Conservation (phyloP, 2,888 invertebrate genomes). For the Caenorhabditis sp. region DNA sequence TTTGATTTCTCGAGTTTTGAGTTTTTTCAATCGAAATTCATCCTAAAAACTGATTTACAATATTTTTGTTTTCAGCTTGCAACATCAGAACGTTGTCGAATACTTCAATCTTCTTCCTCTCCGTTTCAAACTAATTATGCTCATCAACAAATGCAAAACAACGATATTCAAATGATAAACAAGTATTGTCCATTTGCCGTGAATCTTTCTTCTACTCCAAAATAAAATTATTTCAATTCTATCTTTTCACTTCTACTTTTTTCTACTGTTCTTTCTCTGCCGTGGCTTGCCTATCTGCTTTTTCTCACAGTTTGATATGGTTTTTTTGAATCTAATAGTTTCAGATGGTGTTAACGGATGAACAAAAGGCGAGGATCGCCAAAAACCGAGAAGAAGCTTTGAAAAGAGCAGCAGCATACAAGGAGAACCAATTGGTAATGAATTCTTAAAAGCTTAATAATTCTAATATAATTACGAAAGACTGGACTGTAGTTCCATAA, state of each 20-base stretch:
- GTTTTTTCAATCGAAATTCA: background rate
- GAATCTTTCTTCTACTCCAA: conserved; percentile 2
- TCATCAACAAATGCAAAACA: background rate
- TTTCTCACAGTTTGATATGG: background rate
- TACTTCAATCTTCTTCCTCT: conserved; percentile 5
- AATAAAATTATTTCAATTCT: background rate
- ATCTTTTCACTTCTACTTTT: conserved; percentile 1
- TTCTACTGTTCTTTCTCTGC: conserved; percentile 3
- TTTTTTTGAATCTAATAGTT: background rate
- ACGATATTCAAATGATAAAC: conserved; percentile 26
- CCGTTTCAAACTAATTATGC: background rate
- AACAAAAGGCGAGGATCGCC: conserved; percentile 44
- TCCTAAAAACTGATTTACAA: conserved; percentile 1
- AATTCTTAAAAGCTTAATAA: no score
- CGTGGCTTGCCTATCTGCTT: conserved; percentile 4
- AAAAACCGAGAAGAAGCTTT: conserved; percentile 53
- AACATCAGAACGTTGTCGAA: background rate
- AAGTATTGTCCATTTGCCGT: conserved; percentile 33
- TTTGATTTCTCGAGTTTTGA: no score
- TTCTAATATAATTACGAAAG: no score
- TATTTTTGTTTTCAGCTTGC: conserved; percentile 4
- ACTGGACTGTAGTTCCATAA: no score
- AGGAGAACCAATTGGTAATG: background rate
- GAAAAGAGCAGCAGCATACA: conserved; percentile 25
- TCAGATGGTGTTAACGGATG: conserved; percentile 42